Base-by-base conservation (phyloP, 2,797 vertebrate species). In the Labroides dimidiatus region DNA sequence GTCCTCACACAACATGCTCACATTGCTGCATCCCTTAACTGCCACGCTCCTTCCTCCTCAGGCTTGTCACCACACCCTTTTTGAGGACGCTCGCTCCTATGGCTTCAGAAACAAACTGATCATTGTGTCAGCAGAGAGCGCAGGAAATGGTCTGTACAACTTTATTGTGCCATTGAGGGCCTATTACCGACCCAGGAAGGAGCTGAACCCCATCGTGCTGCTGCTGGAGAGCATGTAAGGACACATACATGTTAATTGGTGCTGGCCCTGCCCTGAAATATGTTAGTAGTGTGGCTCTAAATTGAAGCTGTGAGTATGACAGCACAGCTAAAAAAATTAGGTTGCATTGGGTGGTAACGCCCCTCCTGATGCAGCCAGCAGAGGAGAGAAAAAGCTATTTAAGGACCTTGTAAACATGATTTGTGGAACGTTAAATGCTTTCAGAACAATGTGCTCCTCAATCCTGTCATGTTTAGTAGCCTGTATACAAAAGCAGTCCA, bases 81-180 rank as follows among this genome's bases (percentile, higher is more conserved):
- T 92, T 15, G 95, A 95, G 78, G 95, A 95, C 1, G 95, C 95
- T 1, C 93, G 94, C 27, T 94, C 94, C 9, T 96, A 95, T 9
- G 93, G 93, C 72, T 96, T 96, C 84, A 95, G 93, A 85, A 96
- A 95, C 90, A 94, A 95, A 72, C 58, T 95, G 85, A 95, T 96
- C 74, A 95, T 96, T 44, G 94, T 96, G 68, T 95, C 95, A 0
- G 95, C 95, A 0, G 95, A 96, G 89, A 92, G 92, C 0, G 94
- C 95, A 0, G 94, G 94, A n/a, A 95, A 95, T 0, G 95, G 95
- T 23, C 90, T 96, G 15, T 96, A 95, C 89, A 96, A 96, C 91
- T 96, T 95, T 85, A 94, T 95, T 2, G 94, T 94, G 24, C 95
- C 95, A 17, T 93, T 96, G 12, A 83, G 95, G 69, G 94, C 95